These are phyloP conservation scores for Cepaea hortensis DNA, from an alignment of 2,888 invertebrate genomes.

Conservation along the genomic window DNA sequence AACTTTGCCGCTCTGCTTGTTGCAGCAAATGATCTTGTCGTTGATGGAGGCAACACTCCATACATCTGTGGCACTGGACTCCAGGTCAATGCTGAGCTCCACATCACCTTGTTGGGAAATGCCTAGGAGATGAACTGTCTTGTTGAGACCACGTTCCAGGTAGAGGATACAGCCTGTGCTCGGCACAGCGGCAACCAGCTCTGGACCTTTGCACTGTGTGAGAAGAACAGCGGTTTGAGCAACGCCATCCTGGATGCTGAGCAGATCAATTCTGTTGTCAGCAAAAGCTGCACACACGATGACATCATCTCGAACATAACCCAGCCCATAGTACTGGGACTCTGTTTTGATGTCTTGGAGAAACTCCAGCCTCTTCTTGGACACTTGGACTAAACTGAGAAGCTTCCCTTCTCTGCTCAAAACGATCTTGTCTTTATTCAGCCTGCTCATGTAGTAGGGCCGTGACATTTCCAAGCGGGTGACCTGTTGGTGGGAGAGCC, in stretches of 20 bases:
- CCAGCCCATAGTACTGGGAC: conserved; percentile 40
- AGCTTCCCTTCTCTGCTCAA: conserved; percentile 23
- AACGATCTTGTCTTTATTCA: conserved; percentile 25
- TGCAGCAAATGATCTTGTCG: conserved; percentile 38
- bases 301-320: conserved; percentile 20
- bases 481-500: conserved; percentile 5
- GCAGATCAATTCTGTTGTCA: conserved; percentile 39
- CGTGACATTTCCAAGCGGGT: conserved; percentile 25
- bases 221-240: conserved; percentile 22
- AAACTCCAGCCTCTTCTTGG: conserved; percentile 36
- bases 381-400: conserved; percentile 37
- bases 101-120: conserved; percentile 14
- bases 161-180: conserved; percentile 27
- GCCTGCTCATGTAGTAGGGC: conserved; percentile 38
- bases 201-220: conserved; percentile 26
- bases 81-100: conserved; percentile 15
- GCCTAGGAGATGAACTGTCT: conserved; percentile 18
- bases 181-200: conserved; percentile 30
- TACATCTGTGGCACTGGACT: conserved; percentile 27
- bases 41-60: conserved; percentile 39
- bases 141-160: conserved; percentile 28
- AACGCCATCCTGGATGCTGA: conserved; percentile 27
- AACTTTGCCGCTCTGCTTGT: conserved; percentile 32
- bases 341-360: conserved; percentile 14
- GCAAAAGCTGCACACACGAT: conserved; percentile 37